Evolutionary conservation across 1,140 invertebrate genomes (phyloP), one percentile per base, ranked within the genome.

Genomic region (Rhagoletis pomonella): DNA sequence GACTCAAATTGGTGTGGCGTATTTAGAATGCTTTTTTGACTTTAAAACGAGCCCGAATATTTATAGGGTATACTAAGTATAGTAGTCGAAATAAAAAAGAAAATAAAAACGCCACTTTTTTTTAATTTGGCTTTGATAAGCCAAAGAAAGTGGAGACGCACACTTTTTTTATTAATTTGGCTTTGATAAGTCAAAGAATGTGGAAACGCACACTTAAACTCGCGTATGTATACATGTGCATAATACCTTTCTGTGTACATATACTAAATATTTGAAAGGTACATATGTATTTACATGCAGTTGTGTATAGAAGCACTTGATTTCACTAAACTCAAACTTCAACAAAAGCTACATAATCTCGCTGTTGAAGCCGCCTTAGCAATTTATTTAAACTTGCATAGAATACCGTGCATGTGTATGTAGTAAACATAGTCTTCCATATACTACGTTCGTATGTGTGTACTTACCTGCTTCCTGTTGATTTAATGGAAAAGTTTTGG

Each of bases 401-500:
- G 50, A 55, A 7, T 7, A 55, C 5, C 5, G 50, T 55, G 10
- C 50, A 55, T 10, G 50, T 55, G 50, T 10, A 0, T 55, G 50
- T 10, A n/a, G n/a, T n/a, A n/a, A n/a, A n/a, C n/a, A 55, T 55
- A 55, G 1, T 55, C 4, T 55, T 55, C 50, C 9, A 55, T 9
- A 55, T 55, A 55, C 50, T 9, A 29, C 29, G 1, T 29, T 29
- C 29, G 29, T 29, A 29, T 29, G 29, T 29, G 29, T 29, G 29
- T 55, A 1, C 50, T 6, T 55, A 55, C 50, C 50, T 55, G 50
- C 10, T 55, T 55, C 5, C 50, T 17, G 4, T 73, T 39, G 67
- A 47, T 73, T 73, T 73, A 73, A 73, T 73, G 67, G 44, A 47
- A 73, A 73, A 73, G 67, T 73, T 73, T 73, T 39, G 67, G 39